Evolutionary conservation across 2,113 vertebrate genomes (phyloP), one percentile per base, ranked within the genome.

Genomic region (Halichoerus grypus): DNA sequence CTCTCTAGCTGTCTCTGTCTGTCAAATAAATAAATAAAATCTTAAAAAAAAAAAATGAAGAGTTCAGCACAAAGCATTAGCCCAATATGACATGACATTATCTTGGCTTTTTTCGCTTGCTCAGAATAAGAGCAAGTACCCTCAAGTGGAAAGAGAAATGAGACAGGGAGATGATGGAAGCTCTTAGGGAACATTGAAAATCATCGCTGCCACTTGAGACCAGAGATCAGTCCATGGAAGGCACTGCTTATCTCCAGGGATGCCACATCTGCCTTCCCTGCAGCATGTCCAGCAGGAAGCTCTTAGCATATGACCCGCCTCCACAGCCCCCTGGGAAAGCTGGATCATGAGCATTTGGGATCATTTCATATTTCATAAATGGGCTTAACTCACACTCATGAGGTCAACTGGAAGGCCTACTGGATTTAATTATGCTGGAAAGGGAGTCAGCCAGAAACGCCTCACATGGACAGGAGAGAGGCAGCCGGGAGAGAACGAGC

Each of bases 341-440:
- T 97, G 88, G 88, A 91, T 97, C 94, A 97, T 97, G 82, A 98
- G 74, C 93, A 97, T 92, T 97, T 97, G 91, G 88, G 86, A 92
- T 97, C 94, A 98, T 94, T 97, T 97, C 92, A 91, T 97, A 96
- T 97, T 98, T 98, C 91, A 98, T 97, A 97, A 98, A 96, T 94
- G 79, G 77, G 77, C 55, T 97, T 97, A 97, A 97, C 96, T 97
- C 95, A 97, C 51, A 96, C 77, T 94, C 96, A 98, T 95, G 93
- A 98, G 88, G 94, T 97, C 95, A 97, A 93, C 93, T 67, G 92
- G 88, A 94, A 98, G 82, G 81, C 61, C 88, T 94, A 97, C 95
- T 98, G 97, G 95, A 93, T 96, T 97, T 98, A 97, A 98, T 97
- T 97, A 98, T 72, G 81, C 63, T 94, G 26, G 89, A 93, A 92